phyloP scores from a whole-genome alignment of 2,797 vertebrate genomes.

The Capromys pilorides region DNA sequence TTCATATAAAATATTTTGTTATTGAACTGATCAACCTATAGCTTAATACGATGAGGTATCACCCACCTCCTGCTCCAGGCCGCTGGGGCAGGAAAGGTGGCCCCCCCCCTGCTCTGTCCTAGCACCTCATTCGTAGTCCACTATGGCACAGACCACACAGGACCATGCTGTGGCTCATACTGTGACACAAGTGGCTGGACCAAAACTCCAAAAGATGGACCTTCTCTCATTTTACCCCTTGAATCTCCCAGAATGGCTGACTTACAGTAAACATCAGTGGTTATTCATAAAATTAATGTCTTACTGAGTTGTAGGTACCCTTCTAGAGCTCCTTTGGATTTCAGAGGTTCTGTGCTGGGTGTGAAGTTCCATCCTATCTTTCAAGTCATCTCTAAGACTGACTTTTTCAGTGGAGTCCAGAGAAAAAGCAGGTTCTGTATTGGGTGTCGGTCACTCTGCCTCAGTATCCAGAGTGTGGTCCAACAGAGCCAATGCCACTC shows the following conservation, averaged over 20 bases:
- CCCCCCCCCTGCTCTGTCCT: background rate
- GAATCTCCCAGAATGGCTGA: background rate
- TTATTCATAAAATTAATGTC: background rate
- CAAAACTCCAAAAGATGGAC: background rate
- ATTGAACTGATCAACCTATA: background rate
- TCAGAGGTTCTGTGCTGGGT: background rate
- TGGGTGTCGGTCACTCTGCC: background rate
- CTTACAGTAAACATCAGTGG: background rate
- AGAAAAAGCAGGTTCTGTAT: background rate
- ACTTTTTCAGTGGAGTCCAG: background rate
- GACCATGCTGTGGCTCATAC: background rate
- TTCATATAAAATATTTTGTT: slow-evolving; percentile 4
- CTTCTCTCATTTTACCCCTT: background rate
- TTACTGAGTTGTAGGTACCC: background rate
- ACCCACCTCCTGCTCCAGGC: background rate
- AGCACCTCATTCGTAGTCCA: background rate
- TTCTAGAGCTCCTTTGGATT: background rate
- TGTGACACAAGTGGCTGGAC: background rate
- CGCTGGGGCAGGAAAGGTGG: background rate
- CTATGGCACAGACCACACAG: background rate
- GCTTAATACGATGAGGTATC: background rate
- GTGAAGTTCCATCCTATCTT: background rate
- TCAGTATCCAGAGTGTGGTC: background rate
- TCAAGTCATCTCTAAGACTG: background rate
- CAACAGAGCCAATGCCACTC: background rate